Base-by-base conservation (phyloP, 1,140 invertebrate genomes). In the Neocloeon triangulifer region DNA sequence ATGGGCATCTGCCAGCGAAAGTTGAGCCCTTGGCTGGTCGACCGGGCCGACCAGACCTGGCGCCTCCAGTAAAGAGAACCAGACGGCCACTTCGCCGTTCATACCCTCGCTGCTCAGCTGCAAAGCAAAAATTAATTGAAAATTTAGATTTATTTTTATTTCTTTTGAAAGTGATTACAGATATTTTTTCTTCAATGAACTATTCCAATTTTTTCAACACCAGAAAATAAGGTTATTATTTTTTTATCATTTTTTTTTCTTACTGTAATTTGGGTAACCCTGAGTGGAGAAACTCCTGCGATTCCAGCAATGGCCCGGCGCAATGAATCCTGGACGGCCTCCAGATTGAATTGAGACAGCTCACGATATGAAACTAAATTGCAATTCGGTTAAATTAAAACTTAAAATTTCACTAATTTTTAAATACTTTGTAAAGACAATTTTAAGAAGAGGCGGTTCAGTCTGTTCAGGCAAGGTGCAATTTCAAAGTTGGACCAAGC, bases 231-330 rank as follows among this genome's bases (percentile, higher is more conserved):
- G 3, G 13, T 21, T 29, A n/a, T n/a, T n/a, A n/a, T n/a, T n/a
- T n/a, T n/a, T n/a, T n/a, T n/a, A n/a, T n/a, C n/a, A n/a, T 13
- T 4, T 9, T 17, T 13, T 23, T 30, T 25, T 33, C 46, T 46
- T 39, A 51, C 48, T 34, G 46, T 46, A 3, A 52, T 34, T 35
- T 51, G 44, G 14, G 46, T 49, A 17, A 51, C 44, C 32, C 49
- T 37, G 5, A 52, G 39, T 1, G 50, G 44, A n/a, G 50, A 51
- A 23, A 52, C 47, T 18, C 48, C 48, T 17, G 49, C 49, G 13
- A 52, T 39, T 21, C 47, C 47, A 15, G 49, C 49, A 21, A 52
- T 43, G n/a, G 43, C 47, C 32, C 48, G 38, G 12, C 49, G 41
- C 30, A 52, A 48, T 18, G 48, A 50, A 26, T 52, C 49, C 27